phyloP scores from a whole-genome alignment of 2,888 invertebrate genomes.

The Dinocampus coccinellae region DNA sequence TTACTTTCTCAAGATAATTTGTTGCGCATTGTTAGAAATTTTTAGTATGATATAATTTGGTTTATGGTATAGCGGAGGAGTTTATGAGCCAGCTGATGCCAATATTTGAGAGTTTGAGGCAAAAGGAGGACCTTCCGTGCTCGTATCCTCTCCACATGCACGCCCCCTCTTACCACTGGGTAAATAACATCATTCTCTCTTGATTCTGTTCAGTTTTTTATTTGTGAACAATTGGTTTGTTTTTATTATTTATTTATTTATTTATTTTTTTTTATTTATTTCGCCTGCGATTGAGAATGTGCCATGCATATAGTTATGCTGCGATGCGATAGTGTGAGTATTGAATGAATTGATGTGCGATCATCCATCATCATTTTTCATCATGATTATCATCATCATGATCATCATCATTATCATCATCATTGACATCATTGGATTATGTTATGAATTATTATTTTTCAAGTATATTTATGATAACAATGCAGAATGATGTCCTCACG shows the following conservation, averaged over 20 bases:
- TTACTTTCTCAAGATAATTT: conserved; percentile 21
- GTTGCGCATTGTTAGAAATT: conserved; percentile 35
- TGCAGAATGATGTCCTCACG: conserved; percentile 11
- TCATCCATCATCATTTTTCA: neutral
- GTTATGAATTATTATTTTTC: neutral
- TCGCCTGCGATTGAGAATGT: conserved; percentile 20
- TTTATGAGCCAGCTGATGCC: conserved; percentile 96
- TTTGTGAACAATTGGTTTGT: conserved; percentile 53
- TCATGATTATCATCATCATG: neutral
- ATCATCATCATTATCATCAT: neutral
- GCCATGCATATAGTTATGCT: conserved; percentile 25
- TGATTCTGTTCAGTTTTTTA: conserved; percentile 56
- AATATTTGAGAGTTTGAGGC: conserved; percentile 93
- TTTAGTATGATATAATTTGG: conserved; percentile 50
- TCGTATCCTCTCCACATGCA: conserved; percentile 91
- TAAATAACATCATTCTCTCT: conserved; percentile 70
- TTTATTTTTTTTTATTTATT: conserved; percentile 63
- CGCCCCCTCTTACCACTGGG: conserved; percentile 83
- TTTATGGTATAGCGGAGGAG: conserved; percentile 83
- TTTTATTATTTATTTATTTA: conserved; percentile 67
- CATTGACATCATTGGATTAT: too few relatives aligned
- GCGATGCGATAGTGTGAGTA: conserved; percentile 11
- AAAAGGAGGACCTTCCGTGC: conserved; percentile 91
- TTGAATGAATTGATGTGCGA: conserved; percentile 7
- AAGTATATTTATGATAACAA: neutral